These are phyloP conservation scores for Acrocera orbiculus DNA, from an alignment of 2,888 invertebrate species.

Conservation along the genomic window DNA sequence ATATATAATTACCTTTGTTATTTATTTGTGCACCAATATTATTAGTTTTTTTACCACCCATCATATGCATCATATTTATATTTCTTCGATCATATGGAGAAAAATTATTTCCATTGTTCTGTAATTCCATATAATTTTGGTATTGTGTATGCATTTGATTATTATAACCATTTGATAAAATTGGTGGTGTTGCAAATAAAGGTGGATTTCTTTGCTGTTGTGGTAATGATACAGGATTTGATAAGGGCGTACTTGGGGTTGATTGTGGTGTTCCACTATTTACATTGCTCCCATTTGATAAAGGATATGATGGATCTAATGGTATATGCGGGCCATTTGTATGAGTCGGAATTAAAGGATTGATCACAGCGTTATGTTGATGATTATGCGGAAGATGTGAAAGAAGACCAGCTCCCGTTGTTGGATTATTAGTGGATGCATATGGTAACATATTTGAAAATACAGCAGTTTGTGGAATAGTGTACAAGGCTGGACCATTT, in stretches of 20 bases:
- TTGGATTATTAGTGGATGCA: slow-evolving; percentile 14
- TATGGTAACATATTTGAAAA: slow-evolving; percentile 31
- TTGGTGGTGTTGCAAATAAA: slow-evolving; percentile 29
- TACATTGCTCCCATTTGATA: not conserved
- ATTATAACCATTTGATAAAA: slow-evolving; percentile 18
- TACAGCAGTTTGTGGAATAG: slow-evolving; percentile 28
- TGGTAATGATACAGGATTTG: slow-evolving; percentile 15
- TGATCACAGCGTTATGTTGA: slow-evolving; percentile 27
- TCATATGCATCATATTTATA: not conserved
- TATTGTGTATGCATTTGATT: slow-evolving; percentile 15
- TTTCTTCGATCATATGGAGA: slow-evolving; percentile 5
- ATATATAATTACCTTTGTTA: slow-evolving; percentile 2
- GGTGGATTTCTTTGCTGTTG: slow-evolving; percentile 23
- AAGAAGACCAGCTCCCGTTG: slow-evolving; percentile 18
- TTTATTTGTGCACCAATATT: slow-evolving; percentile 10
- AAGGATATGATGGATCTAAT: slow-evolving; percentile 5
- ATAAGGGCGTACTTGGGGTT: slow-evolving; percentile 29
- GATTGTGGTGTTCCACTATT: slow-evolving; percentile 22
- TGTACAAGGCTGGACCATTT: slow-evolving; percentile 24
- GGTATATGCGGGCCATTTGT: slow-evolving; percentile 12
- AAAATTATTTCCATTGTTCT: slow-evolving; percentile 3
- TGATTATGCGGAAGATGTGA: slow-evolving; percentile 18
- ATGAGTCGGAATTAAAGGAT: slow-evolving; percentile 16
- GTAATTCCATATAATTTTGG: slow-evolving; percentile 3
- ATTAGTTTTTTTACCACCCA: slow-evolving; percentile 7